Base-by-base conservation (phyloP, 2,888 invertebrate genomes). In the Caenorhabditis virilis region DNA sequence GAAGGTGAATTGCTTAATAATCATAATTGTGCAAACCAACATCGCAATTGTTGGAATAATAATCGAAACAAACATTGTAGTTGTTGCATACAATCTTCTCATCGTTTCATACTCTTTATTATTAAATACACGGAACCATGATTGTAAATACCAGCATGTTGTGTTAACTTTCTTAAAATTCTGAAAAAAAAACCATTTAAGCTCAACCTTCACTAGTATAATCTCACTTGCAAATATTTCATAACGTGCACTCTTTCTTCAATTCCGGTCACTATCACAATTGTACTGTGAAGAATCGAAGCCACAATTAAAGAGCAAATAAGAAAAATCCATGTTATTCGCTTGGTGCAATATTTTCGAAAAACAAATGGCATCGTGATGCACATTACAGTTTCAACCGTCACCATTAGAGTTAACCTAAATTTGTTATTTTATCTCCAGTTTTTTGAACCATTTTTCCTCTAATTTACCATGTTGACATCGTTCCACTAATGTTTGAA, bases 401-500 rank as follows among this genome's bases (percentile, higher is more conserved):
- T 78, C 3, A 79, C 78, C 49, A 77, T 65, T 15, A 79, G 49
- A 7, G 79, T 79, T 39, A 79, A 56, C 79, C 77, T 77, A 49
- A 30, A 70, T 50, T 3, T 20, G 6, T 0, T 11, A 13, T 18
- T 9, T 16, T 27, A n/a, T n/a, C 15, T 15, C 4, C 22, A 9
- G 49, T 38, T n/a, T 41, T 22, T 15, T 6, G 1, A 1, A 18
- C 20, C n/a, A n/a, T 7, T 13, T n/a, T n/a, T n/a, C n/a, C n/a
- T n/a, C 18, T 13, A 30, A 25, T 36, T 53, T 52, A 77, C 78
- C 80, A 80, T 6, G 80, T 80, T 5, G 78, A 73, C 58, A 80
- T 64, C 4, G 80, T 80, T 30, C 80, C 80, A 43, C 76, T 72
- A 39, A 80, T 76, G 46, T 80, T 80, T n/a, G 78, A 78, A n/a